Conservation (phyloP, 1,140 invertebrate species). For the Caligus rogercresseyi region DNA sequence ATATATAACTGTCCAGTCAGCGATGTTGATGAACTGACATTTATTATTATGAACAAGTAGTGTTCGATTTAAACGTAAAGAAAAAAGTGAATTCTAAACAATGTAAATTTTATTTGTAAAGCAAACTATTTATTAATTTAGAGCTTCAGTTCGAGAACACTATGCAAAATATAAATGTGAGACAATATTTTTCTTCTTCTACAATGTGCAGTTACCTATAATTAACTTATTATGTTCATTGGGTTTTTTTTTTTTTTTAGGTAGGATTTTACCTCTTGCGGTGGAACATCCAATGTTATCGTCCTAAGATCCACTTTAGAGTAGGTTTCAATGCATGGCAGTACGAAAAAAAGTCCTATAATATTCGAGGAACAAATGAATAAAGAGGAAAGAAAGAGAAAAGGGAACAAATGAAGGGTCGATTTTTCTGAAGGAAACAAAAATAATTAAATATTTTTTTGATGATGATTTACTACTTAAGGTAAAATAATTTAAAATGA, state of each 20-base stretch:
- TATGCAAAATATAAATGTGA: too few relatives aligned
- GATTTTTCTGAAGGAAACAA: background rate
- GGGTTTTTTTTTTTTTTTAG: background rate
- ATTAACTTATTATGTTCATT: too few relatives aligned
- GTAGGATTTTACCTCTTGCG: slow-evolving; percentile 38
- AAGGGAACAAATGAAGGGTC: background rate
- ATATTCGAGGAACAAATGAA: background rate
- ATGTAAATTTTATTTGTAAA: too few relatives aligned
- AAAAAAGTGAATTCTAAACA: background rate
- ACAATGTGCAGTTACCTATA: too few relatives aligned
- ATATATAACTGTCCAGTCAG: too few relatives aligned
- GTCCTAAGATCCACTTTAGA: slow-evolving; percentile 69
- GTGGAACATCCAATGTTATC: slow-evolving; percentile 78
- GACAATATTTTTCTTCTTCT: too few relatives aligned
- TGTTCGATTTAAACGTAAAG: background rate
- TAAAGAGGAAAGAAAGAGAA: background rate
- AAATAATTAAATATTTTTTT: too few relatives aligned
- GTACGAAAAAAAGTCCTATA: slow-evolving; percentile 56
- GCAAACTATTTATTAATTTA: too few relatives aligned
- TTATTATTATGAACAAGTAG: background rate
- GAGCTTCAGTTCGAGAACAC: too few relatives aligned
- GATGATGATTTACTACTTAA: too few relatives aligned
- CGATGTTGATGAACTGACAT: too few relatives aligned
- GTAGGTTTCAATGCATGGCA: slow-evolving; percentile 78
- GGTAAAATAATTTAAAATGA: too few relatives aligned